Conservation (phyloP, 2,113 vertebrate genomes). For the Rhadina sibilatrix region DNA sequence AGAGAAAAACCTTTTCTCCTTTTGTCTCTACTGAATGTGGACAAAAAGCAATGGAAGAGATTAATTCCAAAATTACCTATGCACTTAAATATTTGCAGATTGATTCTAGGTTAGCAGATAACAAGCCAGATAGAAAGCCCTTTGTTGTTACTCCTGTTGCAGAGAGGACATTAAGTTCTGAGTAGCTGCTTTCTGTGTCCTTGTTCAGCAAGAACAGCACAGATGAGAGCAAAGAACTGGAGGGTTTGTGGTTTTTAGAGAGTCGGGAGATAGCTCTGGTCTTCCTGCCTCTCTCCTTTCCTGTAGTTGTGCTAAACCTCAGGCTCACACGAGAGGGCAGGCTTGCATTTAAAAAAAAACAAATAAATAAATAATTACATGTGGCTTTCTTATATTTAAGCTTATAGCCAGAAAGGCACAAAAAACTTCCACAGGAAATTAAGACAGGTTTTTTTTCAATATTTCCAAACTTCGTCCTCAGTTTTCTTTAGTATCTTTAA, state of each 20-base stretch:
- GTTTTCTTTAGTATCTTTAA: not conserved
- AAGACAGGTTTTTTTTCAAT: not conserved
- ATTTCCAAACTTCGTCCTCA: not conserved
- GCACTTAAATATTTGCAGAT: not conserved
- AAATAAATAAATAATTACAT: not conserved
- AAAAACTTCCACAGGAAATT: not conserved
- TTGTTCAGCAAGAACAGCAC: not conserved
- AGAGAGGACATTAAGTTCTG: not conserved
- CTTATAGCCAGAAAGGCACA: not conserved
- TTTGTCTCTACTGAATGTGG: not conserved
- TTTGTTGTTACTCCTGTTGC: not conserved
- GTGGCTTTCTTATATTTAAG: not conserved
- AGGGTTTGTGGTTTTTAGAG: not conserved
- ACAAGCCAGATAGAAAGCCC: not conserved
- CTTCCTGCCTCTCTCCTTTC: not conserved
- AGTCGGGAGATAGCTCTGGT: not conserved
- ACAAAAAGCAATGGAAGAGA: not conserved
- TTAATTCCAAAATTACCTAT: not conserved
- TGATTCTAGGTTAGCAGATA: not conserved
- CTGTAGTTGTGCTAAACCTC: not conserved
- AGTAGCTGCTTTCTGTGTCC: not conserved
- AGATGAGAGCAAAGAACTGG: no score
- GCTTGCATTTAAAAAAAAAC: not conserved
- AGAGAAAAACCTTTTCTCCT: not conserved
- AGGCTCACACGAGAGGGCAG: slow-evolving; percentile 63